These are phyloP conservation scores for Synanthedon tipuliformis DNA, from an alignment of 2,888 invertebrate genomes.

Conservation along the genomic window DNA sequence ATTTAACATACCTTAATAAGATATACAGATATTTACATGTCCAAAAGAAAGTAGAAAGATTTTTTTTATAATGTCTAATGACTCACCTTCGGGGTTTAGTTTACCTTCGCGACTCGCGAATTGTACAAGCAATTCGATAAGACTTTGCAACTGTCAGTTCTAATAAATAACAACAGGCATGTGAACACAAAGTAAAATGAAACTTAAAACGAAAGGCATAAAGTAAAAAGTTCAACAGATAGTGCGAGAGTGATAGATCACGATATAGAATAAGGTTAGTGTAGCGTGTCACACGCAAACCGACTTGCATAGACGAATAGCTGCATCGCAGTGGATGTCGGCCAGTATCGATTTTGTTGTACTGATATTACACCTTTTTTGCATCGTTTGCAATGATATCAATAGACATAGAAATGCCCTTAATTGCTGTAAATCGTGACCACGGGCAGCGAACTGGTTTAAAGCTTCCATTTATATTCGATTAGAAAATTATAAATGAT, in stretches of 20 bases:
- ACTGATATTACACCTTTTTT: not conserved
- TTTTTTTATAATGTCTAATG: conserved; percentile 35
- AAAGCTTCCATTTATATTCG: not conserved
- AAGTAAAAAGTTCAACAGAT: not conserved
- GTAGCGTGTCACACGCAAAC: conserved; percentile 56
- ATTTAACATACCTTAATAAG: not conserved
- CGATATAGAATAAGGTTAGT: conserved; percentile 7
- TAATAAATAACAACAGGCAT: not conserved
- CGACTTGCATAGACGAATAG: conserved; percentile 45
- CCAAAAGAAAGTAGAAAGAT: conserved; percentile 17
- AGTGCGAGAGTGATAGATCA: not conserved
- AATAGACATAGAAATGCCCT: not conserved
- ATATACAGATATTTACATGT: not conserved
- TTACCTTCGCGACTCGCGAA: conserved; percentile 36
- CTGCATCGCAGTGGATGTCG: conserved; percentile 43
- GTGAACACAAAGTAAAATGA: not conserved
- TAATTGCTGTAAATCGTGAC: not conserved
- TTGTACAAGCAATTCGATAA: conserved; percentile 50
- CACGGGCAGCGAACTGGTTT: not conserved
- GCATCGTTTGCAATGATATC: not conserved
- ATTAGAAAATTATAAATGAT: no score
- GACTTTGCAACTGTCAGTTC: conserved; percentile 8
- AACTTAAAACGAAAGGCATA: not conserved
- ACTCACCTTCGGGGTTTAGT: conserved; percentile 35
- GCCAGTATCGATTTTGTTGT: conserved; percentile 33